Conservation (phyloP, 2,797 vertebrate species). For the Eutrigla gurnardus region DNA sequence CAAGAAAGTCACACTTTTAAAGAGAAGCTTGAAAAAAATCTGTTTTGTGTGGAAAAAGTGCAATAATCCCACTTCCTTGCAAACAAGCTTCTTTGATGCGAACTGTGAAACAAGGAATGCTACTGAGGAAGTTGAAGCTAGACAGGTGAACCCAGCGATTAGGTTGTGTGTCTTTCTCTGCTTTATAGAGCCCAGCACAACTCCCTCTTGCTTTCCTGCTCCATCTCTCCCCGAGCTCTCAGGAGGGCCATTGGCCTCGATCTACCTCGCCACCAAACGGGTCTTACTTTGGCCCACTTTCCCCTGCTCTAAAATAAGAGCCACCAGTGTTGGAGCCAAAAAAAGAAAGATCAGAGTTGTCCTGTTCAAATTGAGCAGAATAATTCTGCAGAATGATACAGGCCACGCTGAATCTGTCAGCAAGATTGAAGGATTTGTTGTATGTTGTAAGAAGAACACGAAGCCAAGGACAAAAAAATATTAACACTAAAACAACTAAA, state of each 20-base stretch:
- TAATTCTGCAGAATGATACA: slow-evolving; percentile 9
- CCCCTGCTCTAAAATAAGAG: slow-evolving; percentile 64
- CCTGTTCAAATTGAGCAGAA: slow-evolving; percentile 13
- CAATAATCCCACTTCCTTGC: not conserved
- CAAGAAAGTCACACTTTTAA: slow-evolving; percentile 9
- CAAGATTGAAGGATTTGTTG: not conserved
- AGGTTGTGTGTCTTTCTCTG: slow-evolving; percentile 18
- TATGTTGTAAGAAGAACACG: slow-evolving; percentile 4
- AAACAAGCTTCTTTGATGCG: slow-evolving; percentile 21
- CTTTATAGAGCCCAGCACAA: slow-evolving; percentile 27
- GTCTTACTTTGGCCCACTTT: slow-evolving; percentile 70
- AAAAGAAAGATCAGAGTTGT: slow-evolving; percentile 19
- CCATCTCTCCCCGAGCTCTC: slow-evolving; percentile 45
- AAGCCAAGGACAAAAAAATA: slow-evolving; percentile 23
- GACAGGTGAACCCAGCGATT: slow-evolving; percentile 52
- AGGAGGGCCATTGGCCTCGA: slow-evolving; percentile 58
- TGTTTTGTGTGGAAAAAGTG: not conserved
- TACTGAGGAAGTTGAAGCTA: slow-evolving; percentile 49
- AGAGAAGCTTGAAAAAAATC: not conserved
- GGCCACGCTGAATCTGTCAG: slow-evolving; percentile 17
- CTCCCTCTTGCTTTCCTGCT: slow-evolving; percentile 20
- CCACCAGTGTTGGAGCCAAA: slow-evolving; percentile 27
- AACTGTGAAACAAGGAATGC: slow-evolving; percentile 50
- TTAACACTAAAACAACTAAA: slow-evolving; percentile 37
- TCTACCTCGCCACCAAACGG: slow-evolving; percentile 40